A percentile compares a stretch with the other conserved stretches of the same genome.
phyloP scores from a whole-genome alignment of 2,797 vertebrate species.

The Platyrinchus mystaceus region DNA sequence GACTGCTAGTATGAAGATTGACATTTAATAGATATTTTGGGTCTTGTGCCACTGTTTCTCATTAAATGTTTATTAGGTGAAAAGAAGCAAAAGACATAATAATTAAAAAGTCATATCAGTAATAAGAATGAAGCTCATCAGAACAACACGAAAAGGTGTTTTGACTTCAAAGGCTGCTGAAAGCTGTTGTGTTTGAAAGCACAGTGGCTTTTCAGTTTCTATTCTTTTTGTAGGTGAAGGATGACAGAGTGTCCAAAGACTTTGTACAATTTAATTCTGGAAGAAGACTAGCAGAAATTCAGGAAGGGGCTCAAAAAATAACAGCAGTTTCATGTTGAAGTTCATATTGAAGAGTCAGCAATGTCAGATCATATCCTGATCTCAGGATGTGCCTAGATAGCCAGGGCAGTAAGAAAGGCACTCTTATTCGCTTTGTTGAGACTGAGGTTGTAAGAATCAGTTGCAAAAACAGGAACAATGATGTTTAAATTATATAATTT shows the following conservation, averaged over 20 bases:
- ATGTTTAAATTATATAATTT: background rate
- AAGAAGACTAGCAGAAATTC: background rate
- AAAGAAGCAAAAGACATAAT: background rate
- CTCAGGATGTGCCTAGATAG: background rate
- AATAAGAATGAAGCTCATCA: background rate
- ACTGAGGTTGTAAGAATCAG: background rate
- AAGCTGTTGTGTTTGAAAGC: background rate
- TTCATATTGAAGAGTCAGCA: background rate
- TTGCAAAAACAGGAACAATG: background rate
- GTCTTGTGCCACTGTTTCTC: background rate
- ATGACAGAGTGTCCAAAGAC: background rate
- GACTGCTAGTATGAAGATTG: background rate
- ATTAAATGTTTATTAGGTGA: background rate
- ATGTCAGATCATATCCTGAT: background rate
- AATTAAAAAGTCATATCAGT: background rate
- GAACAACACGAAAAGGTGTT: background rate
- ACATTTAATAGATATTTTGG: background rate
- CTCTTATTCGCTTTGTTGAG: background rate
- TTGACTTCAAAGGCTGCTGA: background rate
- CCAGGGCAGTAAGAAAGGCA: background rate
- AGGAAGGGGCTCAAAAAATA: background rate
- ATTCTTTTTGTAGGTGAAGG: background rate
- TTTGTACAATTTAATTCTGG: background rate
- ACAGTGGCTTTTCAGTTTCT: background rate
- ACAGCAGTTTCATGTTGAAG: fast-evolving